phyloP scores from a whole-genome alignment of 2,113 vertebrate species.

The Psilopsiagon aymara region DNA sequence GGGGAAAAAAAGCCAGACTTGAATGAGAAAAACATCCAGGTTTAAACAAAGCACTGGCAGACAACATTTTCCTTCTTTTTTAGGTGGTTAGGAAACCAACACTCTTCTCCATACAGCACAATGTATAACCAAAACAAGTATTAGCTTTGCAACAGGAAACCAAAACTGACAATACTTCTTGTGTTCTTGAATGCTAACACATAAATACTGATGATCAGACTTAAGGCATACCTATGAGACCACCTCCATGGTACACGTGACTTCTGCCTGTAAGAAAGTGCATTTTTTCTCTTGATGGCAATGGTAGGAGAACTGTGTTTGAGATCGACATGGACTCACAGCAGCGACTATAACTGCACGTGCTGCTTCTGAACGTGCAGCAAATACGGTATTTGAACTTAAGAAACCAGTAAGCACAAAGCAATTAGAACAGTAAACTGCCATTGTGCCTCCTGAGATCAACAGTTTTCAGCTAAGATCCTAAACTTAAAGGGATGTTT shows the following conservation, averaged over 20 bases:
- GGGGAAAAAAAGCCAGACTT: background rate
- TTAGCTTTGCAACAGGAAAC: background rate
- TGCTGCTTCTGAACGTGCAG: background rate
- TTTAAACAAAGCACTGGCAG: background rate
- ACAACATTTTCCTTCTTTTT: background rate
- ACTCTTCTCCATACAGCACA: background rate
- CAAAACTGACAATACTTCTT: background rate
- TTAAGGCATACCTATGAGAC: background rate
- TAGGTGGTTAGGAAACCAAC: background rate
- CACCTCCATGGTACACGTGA: background rate
- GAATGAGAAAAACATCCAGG: background rate
- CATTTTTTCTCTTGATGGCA: background rate
- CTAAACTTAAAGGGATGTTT: background rate
- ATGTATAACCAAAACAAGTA: background rate
- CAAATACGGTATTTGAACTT: background rate
- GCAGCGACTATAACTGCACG: accelerated
- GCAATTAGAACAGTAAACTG: background rate
- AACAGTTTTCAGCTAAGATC: background rate
- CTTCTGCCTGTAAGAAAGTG: background rate
- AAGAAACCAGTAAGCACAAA: background rate
- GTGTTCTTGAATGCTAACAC: background rate
- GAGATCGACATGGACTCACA: background rate
- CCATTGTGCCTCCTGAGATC: background rate
- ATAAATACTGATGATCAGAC: background rate
- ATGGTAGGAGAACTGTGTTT: background rate